phyloP scores from a whole-genome alignment of 1,140 invertebrate genomes.

The Solenopsis fugax region DNA sequence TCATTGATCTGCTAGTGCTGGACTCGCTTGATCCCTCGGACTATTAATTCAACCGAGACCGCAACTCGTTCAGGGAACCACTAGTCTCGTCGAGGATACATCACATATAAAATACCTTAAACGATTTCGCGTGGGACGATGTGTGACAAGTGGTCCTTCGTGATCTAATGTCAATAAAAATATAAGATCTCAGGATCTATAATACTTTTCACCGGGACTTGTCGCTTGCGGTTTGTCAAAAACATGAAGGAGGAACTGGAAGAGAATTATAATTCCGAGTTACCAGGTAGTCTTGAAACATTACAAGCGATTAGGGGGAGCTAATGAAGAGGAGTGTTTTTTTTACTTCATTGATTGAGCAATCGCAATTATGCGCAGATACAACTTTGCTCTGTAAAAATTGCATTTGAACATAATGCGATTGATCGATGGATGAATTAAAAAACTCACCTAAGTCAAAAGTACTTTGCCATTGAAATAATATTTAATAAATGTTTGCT shows the following conservation, averaged over 20 bases:
- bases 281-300: conserved; percentile 44
- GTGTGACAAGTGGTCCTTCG: not conserved
- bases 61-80: not conserved
- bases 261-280: not conserved
- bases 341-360: too few species aligned
- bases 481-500: not conserved
- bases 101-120: not conserved
- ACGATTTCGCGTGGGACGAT: not conserved
- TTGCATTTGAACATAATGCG: too few species aligned
- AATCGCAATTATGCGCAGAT: too few species aligned
- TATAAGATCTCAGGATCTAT: not conserved
- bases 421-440: too few species aligned
- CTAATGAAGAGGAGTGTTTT: too few species aligned
- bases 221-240: not conserved
- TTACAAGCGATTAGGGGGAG: not conserved
- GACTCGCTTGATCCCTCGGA: not conserved
- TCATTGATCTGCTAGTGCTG: too few species aligned
- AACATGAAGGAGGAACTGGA: conserved; percentile 54
- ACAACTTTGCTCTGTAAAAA: too few species aligned
- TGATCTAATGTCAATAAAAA: not conserved
- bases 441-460: not conserved
- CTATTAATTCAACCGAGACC: not conserved
- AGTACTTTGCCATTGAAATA: not conserved
- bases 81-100: not conserved
- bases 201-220: not conserved